Base-by-base conservation (phyloP, 2,797 vertebrate genomes). In the Labeo calbasu region DNA sequence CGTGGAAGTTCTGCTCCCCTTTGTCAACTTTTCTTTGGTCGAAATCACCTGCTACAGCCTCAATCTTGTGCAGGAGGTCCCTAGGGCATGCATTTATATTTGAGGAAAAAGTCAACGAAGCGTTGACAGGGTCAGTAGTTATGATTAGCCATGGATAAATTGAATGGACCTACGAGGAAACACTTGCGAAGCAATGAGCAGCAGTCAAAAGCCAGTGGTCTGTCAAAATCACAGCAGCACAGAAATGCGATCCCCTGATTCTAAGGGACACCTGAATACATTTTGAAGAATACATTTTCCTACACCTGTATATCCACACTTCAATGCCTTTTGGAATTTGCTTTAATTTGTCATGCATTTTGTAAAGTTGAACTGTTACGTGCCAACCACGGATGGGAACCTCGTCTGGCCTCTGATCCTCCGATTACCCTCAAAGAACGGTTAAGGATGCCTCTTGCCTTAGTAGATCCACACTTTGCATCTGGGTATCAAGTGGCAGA, bases 141-240 rank as follows among this genome's bases (percentile, higher is more conserved):
- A 69, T 65, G 79, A 57, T 53, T 77, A 57, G 68, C 57, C 23
- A 51, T 69, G 51, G 15, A 9, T 50, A 57, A 25, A 50, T 66
- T 28, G 2, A 55, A 10, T 2, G 53, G 28, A 53, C 78, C 32
- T 90, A 95, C 94, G 85, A 84, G 3, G 93, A 92, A 7, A 87
- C 15, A 1, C 86, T 89, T 9, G 89, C 23, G 76, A 96, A 88
- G 69, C 98, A 98, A 90, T 97, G 97, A 83, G 97, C 97, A 0
- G 97, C 96, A 0, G 96, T 97, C 86, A 97, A 85, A 59, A 98
- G 93, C 95, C 96, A 96, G 79, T 88, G 92, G 15, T 95, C 91
- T 12, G 93, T 95, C 90, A 97, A 90, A 87, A 97, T 93, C 71
- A 96, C 94, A 68, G 95, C 97, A 82, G 95, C 97, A 70, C 97